Evolutionary conservation across 2,797 vertebrate species (phyloP).

Genomic region (Poecilia picta): DNA sequence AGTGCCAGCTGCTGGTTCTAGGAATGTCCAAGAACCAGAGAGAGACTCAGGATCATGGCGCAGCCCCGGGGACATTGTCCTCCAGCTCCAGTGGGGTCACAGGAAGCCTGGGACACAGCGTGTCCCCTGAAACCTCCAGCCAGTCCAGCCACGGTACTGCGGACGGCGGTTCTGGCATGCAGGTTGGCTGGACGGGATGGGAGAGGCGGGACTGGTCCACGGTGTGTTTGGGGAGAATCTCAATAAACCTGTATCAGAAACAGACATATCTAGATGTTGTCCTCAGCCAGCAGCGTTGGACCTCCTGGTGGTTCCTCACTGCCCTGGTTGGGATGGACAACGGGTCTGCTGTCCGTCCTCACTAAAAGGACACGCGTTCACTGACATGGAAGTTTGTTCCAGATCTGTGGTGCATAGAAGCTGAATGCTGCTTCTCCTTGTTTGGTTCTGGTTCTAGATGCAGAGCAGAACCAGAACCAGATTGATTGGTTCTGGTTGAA

Average conservation of each 20-base stretch:
- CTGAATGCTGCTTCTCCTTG: too few relatives aligned
- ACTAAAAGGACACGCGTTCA: background rate
- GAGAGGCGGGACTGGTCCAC: background rate
- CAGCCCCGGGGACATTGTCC: slow-evolving; percentile 55
- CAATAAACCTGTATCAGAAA: slow-evolving; percentile 11
- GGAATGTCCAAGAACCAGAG: slow-evolving; percentile 29
- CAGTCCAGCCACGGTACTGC: slow-evolving; percentile 68
- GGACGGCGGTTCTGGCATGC: slow-evolving; percentile 60
- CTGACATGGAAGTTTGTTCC: too few relatives aligned
- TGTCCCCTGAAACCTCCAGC: slow-evolving; percentile 73
- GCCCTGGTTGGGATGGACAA: background rate
- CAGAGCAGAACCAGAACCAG: too few relatives aligned
- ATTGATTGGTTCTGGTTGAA: too few relatives aligned
- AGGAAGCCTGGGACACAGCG: slow-evolving; percentile 64
- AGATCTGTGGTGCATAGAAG: too few relatives aligned
- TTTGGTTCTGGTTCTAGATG: too few relatives aligned
- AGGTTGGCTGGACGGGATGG: slow-evolving; percentile 61
- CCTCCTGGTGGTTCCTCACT: background rate
- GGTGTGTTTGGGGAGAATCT: background rate
- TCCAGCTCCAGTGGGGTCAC: slow-evolving; percentile 81
- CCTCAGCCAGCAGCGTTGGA: background rate
- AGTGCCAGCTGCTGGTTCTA: slow-evolving; percentile 10
- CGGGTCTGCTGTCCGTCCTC: background rate
- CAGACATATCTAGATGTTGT: background rate
- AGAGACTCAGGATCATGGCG: slow-evolving; percentile 50